Evolutionary conservation across 1,140 invertebrate species (phyloP), one percentile per base, ranked within the genome.

Genomic region (Notospermus geniculatus): DNA sequence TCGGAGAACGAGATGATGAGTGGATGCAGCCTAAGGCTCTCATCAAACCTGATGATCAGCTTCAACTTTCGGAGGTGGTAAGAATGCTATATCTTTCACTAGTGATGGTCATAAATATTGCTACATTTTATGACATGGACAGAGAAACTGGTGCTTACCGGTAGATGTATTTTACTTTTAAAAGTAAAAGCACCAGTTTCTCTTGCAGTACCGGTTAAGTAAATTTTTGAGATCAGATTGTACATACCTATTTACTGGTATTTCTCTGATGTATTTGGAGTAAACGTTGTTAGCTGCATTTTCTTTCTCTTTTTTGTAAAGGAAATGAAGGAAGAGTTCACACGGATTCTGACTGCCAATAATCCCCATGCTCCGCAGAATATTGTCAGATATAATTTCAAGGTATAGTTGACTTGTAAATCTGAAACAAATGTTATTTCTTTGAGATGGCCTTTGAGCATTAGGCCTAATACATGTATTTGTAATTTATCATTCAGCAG

Each of bases 281-380:
- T 2, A 53, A 1, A 15, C 23, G 30, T 19, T 22, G 80, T 81
- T 5, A 59, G 22, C 41, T 28, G 7, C 28, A 25, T n/a, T 1
- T 41, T 4, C 50, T 64, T 59, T 29, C 65, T 60, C 28, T 59
- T 15, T 62, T 41, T 28, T 46, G 41, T 66, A 78, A 67, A 91
- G 89, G 90, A 94, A 80, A 75, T 94, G 29, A 88, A 89, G 78
- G 91, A 93, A 80, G 90, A 93, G 76, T 85, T 92, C 19, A 88
- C 86, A 9, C 85, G 88, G 67, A 84, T 89, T 54, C 78, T 94
- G 41, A 88, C 87, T 11, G 86, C 87, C 1, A 85, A 86, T 59
- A 91, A 93, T 71, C 88, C 89, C 1, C 86, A 89, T 77, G 82
- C 87, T 23, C 79, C 81, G 28, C 76, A 83, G 57, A 83, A 83